Evolutionary conservation across 2,797 vertebrate species (phyloP).

Genomic region (Eurystomus glaucurus): DNA sequence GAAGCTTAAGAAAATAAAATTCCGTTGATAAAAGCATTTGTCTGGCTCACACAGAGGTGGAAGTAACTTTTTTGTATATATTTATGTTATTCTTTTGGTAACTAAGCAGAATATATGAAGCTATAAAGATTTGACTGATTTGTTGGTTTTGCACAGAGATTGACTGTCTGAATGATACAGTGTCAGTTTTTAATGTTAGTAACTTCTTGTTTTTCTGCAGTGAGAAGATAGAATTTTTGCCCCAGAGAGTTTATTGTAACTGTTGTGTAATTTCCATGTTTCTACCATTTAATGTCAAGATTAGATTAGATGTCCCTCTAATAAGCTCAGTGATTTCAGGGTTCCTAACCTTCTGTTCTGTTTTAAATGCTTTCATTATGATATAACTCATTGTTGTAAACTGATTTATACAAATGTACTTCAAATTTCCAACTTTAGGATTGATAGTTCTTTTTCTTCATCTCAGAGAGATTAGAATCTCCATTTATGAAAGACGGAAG

Average conservation of each 20-base stretch:
- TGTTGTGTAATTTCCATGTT: not conserved
- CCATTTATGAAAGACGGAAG: not conserved
- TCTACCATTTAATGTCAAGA: not conserved
- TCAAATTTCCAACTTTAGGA: not conserved
- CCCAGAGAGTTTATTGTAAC: not conserved
- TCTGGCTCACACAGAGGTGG: not conserved
- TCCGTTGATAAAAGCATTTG: not conserved
- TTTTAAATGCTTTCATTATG: not conserved
- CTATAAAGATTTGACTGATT: not conserved
- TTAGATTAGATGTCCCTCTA: no score
- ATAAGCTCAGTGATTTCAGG: not conserved
- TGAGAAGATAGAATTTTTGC: not conserved
- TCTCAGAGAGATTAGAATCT: not conserved
- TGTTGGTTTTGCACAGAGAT: not conserved
- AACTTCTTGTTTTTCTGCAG: not conserved
- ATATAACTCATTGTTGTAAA: not conserved
- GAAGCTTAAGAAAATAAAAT: not conserved
- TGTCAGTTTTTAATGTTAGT: not conserved
- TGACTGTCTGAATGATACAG: not conserved
- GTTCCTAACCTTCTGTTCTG: not conserved
- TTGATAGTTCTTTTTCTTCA: not conserved
- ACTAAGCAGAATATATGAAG: not conserved
- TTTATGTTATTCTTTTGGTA: not conserved
- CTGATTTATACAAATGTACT: not conserved
- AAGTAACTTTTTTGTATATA: not conserved